A percentile compares a stretch with the other conserved stretches of the same genome.
Conservation (phyloP, 2,113 vertebrate genomes). For the Orcinus orca region DNA sequence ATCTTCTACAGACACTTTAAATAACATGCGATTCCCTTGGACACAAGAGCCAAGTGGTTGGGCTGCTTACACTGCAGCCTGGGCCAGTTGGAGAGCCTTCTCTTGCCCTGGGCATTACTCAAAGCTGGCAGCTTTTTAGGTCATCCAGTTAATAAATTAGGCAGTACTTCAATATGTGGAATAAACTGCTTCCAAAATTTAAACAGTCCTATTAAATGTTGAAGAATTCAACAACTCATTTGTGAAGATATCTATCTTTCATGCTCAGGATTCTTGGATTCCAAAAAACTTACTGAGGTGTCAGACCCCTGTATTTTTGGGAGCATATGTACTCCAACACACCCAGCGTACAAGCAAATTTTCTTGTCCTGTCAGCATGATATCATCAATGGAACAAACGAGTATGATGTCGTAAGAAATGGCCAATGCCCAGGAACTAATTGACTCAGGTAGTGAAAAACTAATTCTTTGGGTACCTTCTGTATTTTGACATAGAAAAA, state of each 20-base stretch:
- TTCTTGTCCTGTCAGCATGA: background rate
- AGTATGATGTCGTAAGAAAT: background rate
- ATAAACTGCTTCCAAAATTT: background rate
- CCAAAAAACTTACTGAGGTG: background rate
- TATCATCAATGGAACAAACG: background rate
- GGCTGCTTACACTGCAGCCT: background rate
- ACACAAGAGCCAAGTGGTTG: background rate
- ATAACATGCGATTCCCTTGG: background rate
- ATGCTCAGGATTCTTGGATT: background rate
- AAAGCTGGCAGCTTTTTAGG: background rate
- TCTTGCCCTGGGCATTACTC: background rate
- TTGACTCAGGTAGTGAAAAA: background rate
- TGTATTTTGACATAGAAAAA: background rate
- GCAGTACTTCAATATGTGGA: background rate
- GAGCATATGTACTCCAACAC: background rate
- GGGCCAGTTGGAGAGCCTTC: background rate
- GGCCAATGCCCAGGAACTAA: background rate
- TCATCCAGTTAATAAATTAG: background rate
- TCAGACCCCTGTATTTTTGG: background rate
- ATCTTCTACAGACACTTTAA: background rate
- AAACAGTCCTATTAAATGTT: background rate
- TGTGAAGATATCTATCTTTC: background rate
- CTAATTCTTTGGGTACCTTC: background rate
- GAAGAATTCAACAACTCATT: background rate
- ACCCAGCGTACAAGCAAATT: background rate